These are phyloP conservation scores for Microctonus brassicae DNA, from an alignment of 2,888 invertebrate species.

Conservation along the genomic window DNA sequence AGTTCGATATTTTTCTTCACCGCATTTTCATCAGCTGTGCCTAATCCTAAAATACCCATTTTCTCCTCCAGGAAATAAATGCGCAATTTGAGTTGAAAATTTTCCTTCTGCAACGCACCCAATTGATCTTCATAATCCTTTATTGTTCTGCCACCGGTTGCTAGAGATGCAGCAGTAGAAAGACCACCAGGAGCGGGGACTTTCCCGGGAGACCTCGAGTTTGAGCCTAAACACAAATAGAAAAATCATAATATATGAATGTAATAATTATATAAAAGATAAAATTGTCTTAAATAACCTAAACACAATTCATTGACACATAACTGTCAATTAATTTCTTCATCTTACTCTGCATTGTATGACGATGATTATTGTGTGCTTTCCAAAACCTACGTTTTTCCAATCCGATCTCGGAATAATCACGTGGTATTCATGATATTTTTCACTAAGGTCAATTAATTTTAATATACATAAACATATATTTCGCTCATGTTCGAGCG, in stretches of 20 bases:
- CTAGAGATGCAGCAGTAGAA: slow-evolving; percentile 35
- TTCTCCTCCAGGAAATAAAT: slow-evolving; percentile 93
- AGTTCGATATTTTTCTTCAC: slow-evolving; percentile 79
- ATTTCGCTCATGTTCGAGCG: not conserved
- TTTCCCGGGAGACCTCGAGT: slow-evolving; percentile 57
- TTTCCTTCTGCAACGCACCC: slow-evolving; percentile 86
- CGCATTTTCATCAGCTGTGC: slow-evolving; percentile 78
- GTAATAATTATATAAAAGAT: slow-evolving; percentile 9
- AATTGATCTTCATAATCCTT: slow-evolving; percentile 93
- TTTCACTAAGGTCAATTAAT: not conserved
- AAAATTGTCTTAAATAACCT: slow-evolving; percentile 3
- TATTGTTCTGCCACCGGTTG: slow-evolving; percentile 78
- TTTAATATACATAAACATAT: not conserved
- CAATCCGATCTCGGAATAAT: not conserved
- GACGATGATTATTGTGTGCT: not conserved
- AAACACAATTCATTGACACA: not conserved
- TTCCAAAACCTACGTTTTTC: slow-evolving; percentile 9
- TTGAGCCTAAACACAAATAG: slow-evolving; percentile 54
- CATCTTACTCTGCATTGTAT: slow-evolving; percentile 18
- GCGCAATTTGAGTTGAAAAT: slow-evolving; percentile 90
- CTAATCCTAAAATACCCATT: slow-evolving; percentile 72
- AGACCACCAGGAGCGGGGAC: slow-evolving; percentile 66
- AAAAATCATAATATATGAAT: slow-evolving; percentile 8
- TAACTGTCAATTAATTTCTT: not conserved
- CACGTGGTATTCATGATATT: slow-evolving; percentile 11